Evolutionary conservation across 2,797 vertebrate genomes (phyloP), one percentile per base, ranked within the genome.

Genomic region (Sparidentex hasta): DNA sequence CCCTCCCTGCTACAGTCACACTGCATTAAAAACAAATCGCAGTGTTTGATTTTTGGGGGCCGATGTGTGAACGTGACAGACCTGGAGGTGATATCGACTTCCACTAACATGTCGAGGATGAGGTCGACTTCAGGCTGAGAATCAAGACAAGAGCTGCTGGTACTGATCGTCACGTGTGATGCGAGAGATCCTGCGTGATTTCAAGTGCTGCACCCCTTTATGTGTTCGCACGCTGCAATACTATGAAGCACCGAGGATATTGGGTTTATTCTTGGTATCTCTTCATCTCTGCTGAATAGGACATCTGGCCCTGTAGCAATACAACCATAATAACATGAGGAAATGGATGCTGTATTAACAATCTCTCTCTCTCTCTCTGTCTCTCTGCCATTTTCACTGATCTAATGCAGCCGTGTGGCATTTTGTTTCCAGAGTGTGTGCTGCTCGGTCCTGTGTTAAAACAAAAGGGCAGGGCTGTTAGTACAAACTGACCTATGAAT

Each of bases 221-320:
- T 74, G 50, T 46, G 13, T 68, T 77, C 73, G 65, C 12, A 46
- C 61, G 55, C 66, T 67, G 48, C 69, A 71, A 81, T 75, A 61
- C 80, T 25, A 80, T 56, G 65, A 76, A 55, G 72, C 65, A 61
- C 33, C 0, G 12, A 75, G 76, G 71, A 85, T 14, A 79, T 85
- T 78, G 33, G 21, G 69, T 85, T 90, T 81, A 92, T 92, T 93
- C 81, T 86, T 76, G 71, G 89, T 78, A 83, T 88, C 78, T 78
- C 82, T 88, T 87, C 74, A 86, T 90, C 72, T 83, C 23, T n/a
- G 70, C 33, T 91, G 85, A 93, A 91, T 84, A 54, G 84, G 89
- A 91, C 92, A 92, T 92, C 89, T 93, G 90, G 87, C 74, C 58
- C 84, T 84, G 52, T 65, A 80, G 85, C 75, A 80, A 77, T 80